Conservation (phyloP, 2,113 vertebrate species). For the Varanus salvator region DNA sequence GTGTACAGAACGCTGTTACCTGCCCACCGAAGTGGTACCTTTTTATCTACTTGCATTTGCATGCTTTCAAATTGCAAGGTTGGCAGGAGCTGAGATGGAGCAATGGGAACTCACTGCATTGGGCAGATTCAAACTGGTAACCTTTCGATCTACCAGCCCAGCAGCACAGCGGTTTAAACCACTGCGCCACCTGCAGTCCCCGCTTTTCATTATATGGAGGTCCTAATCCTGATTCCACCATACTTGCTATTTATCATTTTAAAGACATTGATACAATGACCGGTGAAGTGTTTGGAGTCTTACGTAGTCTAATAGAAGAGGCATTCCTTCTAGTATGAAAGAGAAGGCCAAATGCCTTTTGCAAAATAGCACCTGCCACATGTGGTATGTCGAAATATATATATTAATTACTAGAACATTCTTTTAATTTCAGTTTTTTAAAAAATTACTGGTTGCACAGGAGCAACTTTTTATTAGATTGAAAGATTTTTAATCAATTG, state of each 20-base stretch:
- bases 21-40: too few species aligned
- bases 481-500: not conserved
- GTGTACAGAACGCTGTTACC: too few species aligned
- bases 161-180: too few species aligned
- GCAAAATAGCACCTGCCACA: not conserved
- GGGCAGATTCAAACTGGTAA: too few species aligned
- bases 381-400: not conserved
- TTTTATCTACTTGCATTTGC: too few species aligned
- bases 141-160: too few species aligned
- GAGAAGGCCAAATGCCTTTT: not conserved
- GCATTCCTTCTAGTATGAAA: not conserved
- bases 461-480: not conserved
- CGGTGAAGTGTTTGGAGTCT: not conserved
- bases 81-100: too few species aligned
- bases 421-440: not conserved
- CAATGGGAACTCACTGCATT: too few species aligned
- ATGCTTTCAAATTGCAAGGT: too few species aligned
- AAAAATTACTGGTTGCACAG: not conserved
- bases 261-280: not conserved
- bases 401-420: not conserved
- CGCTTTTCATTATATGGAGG: not conserved
- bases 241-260: not conserved
- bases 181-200: too few species aligned
- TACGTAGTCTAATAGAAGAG: not conserved
- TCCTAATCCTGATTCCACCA: not conserved